A percentile compares a stretch with the other conserved stretches of the same genome.
These are phyloP conservation scores for Zaprionus davidi DNA, from an alignment of 1,140 invertebrate genomes.

Conservation along the genomic window DNA sequence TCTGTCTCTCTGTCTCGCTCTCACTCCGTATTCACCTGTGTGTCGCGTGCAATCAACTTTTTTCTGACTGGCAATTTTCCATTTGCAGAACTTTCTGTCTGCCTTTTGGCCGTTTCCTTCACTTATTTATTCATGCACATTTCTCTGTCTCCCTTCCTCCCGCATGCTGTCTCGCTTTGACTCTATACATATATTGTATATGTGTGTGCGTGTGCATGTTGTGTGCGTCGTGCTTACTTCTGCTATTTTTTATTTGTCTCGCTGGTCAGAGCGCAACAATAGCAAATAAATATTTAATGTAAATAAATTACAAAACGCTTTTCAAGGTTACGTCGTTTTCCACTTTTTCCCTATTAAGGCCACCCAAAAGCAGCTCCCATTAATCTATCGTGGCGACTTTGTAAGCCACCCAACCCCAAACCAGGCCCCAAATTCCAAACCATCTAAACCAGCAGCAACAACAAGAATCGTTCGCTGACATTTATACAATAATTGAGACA, in stretches of 20 bases:
- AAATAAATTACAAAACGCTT: slow-evolving; percentile 77
- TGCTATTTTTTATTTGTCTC: slow-evolving; percentile 58
- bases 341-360: slow-evolving; percentile 32
- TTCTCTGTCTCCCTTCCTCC: slow-evolving; percentile 12
- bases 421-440: background rate
- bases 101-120: slow-evolving; percentile 31
- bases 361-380: slow-evolving; percentile 16
- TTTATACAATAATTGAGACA: slow-evolving; percentile 68
- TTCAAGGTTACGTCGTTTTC: slow-evolving; percentile 66
- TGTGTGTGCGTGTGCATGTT: background rate
- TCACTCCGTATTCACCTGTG: slow-evolving; percentile 46
- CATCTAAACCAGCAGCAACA: background rate
- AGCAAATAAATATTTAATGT: slow-evolving; percentile 73
- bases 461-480: slow-evolving; percentile 30
- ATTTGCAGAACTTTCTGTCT: slow-evolving; percentile 34
- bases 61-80: slow-evolving; percentile 44
- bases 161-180: slow-evolving; percentile 7
- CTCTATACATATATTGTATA: background rate
- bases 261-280: slow-evolving; percentile 59
- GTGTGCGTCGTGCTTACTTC: slow-evolving; percentile 28
- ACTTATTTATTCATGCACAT: slow-evolving; percentile 67
- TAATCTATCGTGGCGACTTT: slow-evolving; percentile 26
- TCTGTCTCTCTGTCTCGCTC: background rate
- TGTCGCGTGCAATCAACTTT: slow-evolving; percentile 57
- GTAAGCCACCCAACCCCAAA: slow-evolving; percentile 2